Base-by-base conservation (phyloP, 2,797 vertebrate genomes). In the Cuniculus paca region DNA sequence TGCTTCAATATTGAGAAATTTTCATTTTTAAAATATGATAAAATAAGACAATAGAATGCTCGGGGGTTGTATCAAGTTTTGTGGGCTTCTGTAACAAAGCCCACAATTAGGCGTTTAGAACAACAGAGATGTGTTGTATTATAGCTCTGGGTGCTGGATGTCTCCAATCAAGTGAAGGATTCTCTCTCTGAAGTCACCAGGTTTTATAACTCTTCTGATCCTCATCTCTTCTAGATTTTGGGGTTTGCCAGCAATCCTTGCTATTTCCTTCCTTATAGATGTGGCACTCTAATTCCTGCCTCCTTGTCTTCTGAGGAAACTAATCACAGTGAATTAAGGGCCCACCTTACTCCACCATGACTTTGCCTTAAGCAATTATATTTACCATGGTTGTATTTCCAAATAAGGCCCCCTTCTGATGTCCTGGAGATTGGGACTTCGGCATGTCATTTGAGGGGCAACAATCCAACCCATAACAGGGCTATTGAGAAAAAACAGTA, bases 11-110 rank as follows among this genome's bases (percentile, higher is more conserved):
- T 2, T 39, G 31, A 72, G 72, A 74, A 88, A 72, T 95, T 65
- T 65, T n/a, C 45, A 84, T 45, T 75, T 93, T 94, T 31, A 89
- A 92, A 65, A 63, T 88, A 86, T 22, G 74, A 52, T 72, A 75
- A 74, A 79, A 48, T 78, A 60, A 82, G 34, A 85, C 9, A 75
- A 96, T 84, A 78, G 22, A 10, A 26, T 83, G 79, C 88, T 68
- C 28, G 85, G 39, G 34, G 26, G 22, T 61, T 65, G 2, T 72
- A 34, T 78, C 58, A 52, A 39, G 36, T 63, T 77, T 72, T 70
- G 45, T 60, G 58, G 26, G 39, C 56, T 48, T 90, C 83, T 56
- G 2, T 48, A 92, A 82, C 31, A n/a, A 65, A 94, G 60, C 13
- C 19, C 68, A 45, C 34, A 61, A 63, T 42, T 11, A 31, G 34